Evolutionary conservation across 2,888 invertebrate species (phyloP), one percentile per base, ranked within the genome.

Genomic region (Drosophila algonquin): DNA sequence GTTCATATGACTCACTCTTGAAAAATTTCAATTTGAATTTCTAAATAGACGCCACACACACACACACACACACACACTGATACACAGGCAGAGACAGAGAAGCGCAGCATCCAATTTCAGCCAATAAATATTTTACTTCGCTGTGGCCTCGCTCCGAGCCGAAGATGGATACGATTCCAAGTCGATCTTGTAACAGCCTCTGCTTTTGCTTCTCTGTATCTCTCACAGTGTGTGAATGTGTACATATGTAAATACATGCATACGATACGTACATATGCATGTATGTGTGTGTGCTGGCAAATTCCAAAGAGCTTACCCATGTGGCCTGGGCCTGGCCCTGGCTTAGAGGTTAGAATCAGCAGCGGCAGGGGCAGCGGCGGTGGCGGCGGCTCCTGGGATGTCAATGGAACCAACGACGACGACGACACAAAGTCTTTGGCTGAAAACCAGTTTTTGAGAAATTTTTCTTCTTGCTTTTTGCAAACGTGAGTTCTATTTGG

Each of bases 21-120:
- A 85, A 76, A 60, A 78, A 87, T 86, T 79, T 81, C 60, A 83
- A 86, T 85, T 86, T 86, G 81, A 87, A 86, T 86, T 87, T 82
- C 82, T 81, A 81, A 84, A 80, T 81, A 86, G 81, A 78, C 73
- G 74, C 84, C 73, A 73, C 74, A 83, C 71, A 65, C 72, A 73
- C 24, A 72, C n/a, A n/a, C n/a, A n/a, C 51, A 69, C 53, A 73
- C 24, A 72, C 65, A 60, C 59, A 61, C 47, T 45, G n/a, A 44
- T 40, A 70, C 45, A 63, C 54, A 62, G 60, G 61, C 61, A 48
- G 56, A 52, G 45, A 65, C 71, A 48, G 45, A 70, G 79, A 79
- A 77, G 72, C 76, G 72, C 82, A 85, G 85, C 85, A 82, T 85
- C 85, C 87, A 85, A 85, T 85, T 87, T 77, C 80, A 82, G 80